Evolutionary conservation across 2,113 vertebrate species (phyloP).

Genomic region (Origma solitaria): DNA sequence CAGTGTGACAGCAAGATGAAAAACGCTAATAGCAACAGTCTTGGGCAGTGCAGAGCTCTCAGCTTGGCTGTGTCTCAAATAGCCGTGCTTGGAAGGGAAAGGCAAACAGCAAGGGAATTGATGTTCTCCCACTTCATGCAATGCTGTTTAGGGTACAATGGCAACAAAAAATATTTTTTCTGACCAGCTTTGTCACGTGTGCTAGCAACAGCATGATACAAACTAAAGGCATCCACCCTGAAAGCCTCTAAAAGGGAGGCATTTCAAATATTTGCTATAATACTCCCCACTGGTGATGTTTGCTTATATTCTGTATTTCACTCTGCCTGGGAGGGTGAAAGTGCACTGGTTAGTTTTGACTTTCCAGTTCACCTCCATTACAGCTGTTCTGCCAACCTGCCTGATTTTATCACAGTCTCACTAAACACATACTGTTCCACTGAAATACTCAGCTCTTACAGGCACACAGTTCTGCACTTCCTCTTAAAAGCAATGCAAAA

Average conservation of each 20-base stretch:
- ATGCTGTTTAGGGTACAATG: neutral
- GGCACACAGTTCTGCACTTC: neutral
- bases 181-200: neutral
- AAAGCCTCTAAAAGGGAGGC: neutral
- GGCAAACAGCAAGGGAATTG: neutral
- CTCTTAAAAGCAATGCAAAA: neutral
- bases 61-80: neutral
- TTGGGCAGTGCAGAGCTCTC: neutral
- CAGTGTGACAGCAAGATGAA: neutral
- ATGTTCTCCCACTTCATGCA: neutral
- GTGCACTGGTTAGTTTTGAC: neutral
- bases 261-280: conserved; percentile 27
- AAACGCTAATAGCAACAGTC: neutral
- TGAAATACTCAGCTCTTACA: neutral
- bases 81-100: neutral
- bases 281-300: neutral
- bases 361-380: neutral
- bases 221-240: neutral
- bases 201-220: conserved; percentile 1
- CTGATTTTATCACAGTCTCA: neutral
- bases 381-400: neutral
- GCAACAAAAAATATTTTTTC: conserved; percentile 24
- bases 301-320: conserved; percentile 21
- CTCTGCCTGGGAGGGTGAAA: neutral
- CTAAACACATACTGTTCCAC: neutral